A percentile compares a stretch with the other conserved stretches of the same genome.
Evolutionary conservation across 1,140 invertebrate genomes (phyloP).

Genomic region (Teleogryllus occipitalis): DNA sequence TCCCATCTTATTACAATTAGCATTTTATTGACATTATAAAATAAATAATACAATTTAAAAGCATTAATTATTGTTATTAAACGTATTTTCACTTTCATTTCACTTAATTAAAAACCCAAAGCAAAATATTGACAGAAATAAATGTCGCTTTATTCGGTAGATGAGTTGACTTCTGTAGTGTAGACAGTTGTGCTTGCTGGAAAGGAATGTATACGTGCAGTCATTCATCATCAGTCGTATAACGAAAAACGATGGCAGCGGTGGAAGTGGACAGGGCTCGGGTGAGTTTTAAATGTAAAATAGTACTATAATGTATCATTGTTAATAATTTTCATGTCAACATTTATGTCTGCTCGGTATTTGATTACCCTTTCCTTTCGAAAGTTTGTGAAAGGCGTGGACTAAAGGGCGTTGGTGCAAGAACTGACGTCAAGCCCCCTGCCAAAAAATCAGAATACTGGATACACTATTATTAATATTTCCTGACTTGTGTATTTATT

Average conservation of each 20-base stretch:
- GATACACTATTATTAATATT: neutral
- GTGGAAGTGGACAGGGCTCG: conserved; percentile 38
- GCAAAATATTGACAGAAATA: no score
- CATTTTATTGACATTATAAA: no score
- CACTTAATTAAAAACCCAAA: no score
- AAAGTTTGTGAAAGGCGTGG: neutral
- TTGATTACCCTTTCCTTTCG: neutral
- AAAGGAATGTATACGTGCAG: neutral
- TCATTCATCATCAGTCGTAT: neutral
- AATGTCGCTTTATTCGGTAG: neutral
- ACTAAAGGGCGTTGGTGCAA: neutral
- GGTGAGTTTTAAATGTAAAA: conserved; percentile 31
- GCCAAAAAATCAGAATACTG: neutral
- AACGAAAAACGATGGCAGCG: conserved; percentile 36
- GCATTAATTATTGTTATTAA: no score
- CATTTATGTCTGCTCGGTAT: neutral
- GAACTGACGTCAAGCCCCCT: neutral
- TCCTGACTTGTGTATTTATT: neutral
- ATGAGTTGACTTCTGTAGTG: neutral
- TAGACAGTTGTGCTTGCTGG: neutral
- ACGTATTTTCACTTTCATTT: no score
- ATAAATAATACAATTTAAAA: no score
- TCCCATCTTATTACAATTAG: no score
- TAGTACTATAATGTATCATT: neutral
- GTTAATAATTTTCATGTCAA: neutral